Conservation (phyloP, 2,888 invertebrate genomes). For the Eilema griseolum region DNA sequence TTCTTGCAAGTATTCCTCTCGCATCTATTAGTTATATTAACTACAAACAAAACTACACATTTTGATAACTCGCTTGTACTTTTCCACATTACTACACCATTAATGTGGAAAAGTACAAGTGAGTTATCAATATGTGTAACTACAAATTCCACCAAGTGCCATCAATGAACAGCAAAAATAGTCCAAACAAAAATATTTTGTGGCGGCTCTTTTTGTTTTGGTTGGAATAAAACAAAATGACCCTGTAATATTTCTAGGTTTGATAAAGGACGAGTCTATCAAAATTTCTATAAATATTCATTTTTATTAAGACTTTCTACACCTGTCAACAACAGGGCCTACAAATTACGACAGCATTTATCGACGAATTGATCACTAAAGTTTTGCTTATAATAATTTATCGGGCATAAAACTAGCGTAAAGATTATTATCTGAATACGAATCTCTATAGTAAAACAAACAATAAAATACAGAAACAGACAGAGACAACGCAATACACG, state of each 20-base stretch:
- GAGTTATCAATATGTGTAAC: too few species aligned
- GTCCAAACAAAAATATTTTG: too few species aligned
- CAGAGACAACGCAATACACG: constrained; percentile 60
- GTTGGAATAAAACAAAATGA: neutral
- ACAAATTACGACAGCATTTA: constrained; percentile 77
- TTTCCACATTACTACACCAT: too few species aligned
- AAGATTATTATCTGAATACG: constrained; percentile 80
- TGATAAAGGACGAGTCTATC: neutral
- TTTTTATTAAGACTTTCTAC: constrained; percentile 54
- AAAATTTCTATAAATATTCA: constrained; percentile 18
- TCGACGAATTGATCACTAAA: constrained; percentile 74
- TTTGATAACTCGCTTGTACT: too few species aligned
- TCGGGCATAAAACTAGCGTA: constrained; percentile 82
- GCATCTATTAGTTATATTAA: too few species aligned
- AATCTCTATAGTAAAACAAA: constrained; percentile 81
- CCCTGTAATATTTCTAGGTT: neutral
- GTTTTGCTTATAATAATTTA: constrained; percentile 76
- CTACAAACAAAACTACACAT: too few species aligned
- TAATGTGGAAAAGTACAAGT: too few species aligned
- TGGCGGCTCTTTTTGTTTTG: neutral
- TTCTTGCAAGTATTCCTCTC: too few species aligned
- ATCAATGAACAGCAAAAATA: too few species aligned
- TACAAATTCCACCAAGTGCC: too few species aligned
- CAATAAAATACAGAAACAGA: constrained; percentile 69
- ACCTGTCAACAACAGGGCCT: constrained; percentile 74